Conservation (phyloP, 2,888 invertebrate species). For the Drosophila ustulata region DNA sequence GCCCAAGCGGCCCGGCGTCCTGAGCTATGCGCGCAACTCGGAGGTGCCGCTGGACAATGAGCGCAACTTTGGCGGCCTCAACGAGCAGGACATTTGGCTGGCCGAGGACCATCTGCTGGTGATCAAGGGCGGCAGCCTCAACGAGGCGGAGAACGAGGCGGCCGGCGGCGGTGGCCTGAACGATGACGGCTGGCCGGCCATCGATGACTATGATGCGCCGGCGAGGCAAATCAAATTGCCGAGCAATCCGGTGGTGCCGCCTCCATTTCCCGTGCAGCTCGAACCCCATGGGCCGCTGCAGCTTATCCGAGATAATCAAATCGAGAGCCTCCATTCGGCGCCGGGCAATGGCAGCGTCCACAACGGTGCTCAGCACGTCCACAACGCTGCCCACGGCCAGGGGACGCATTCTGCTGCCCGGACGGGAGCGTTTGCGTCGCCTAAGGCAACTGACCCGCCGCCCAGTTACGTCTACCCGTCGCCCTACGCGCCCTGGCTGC, state of each 20-base stretch:
- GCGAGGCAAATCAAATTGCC: constrained; percentile 94
- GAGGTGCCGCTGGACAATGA: constrained; percentile 93
- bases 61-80: constrained; percentile 92
- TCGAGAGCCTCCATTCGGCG: constrained; percentile 86
- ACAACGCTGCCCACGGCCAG: constrained; percentile 78
- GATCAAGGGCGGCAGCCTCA: constrained; percentile 91
- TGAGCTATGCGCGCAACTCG: constrained; percentile 92
- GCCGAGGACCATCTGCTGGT: constrained; percentile 95
- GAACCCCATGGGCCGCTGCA: constrained; percentile 94
- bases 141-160: constrained; percentile 80
- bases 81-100: constrained; percentile 95
- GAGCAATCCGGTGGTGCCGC: constrained; percentile 93
- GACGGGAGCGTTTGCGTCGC: constrained; percentile 86
- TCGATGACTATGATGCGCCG: constrained; percentile 94
- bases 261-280: constrained; percentile 97
- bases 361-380: constrained; percentile 86
- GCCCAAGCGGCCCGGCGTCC: constrained; percentile 91
- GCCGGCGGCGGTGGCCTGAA: constrained; percentile 23
- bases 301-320: constrained; percentile 92
- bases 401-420: constrained; percentile 87
- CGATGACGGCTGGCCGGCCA: constrained; percentile 90
- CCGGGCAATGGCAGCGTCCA: constrained; percentile 86
- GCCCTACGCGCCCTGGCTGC: constrained; percentile 87
- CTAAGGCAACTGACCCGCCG: constrained; percentile 65
- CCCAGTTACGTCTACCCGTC: constrained; percentile 87